phyloP scores from a whole-genome alignment of 2,888 invertebrate genomes.

The Hypercompe scribonia region DNA sequence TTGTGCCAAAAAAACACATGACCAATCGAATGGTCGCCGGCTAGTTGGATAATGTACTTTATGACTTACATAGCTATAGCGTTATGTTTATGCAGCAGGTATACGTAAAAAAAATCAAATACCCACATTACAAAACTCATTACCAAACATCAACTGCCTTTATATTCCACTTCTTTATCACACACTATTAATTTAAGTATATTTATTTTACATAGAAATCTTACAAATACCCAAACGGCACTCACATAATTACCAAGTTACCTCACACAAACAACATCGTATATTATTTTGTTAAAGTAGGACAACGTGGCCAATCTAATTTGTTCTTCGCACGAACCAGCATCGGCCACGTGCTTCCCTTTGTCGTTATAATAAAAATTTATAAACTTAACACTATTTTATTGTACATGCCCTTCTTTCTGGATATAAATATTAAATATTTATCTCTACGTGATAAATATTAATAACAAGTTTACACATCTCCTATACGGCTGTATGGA shows the following conservation, averaged over 20 bases:
- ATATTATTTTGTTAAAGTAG: conserved; percentile 30
- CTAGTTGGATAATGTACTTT: not conserved
- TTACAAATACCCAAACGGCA: conserved; percentile 2
- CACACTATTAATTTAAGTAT: not conserved
- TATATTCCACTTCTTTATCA: too few species aligned
- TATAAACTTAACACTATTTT: conserved; percentile 5
- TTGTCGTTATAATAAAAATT: not conserved
- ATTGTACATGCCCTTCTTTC: not conserved
- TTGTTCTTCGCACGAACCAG: conserved; percentile 33
- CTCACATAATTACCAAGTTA: conserved; percentile 2
- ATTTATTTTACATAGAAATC: not conserved
- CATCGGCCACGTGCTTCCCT: conserved; percentile 26
- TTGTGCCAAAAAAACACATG: not conserved
- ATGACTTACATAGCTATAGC: not conserved
- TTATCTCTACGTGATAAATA: not conserved
- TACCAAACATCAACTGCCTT: too few species aligned
- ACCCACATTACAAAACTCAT: not conserved
- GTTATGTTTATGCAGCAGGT: not conserved
- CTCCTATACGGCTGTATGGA: too few species aligned
- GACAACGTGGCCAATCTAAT: conserved; percentile 37
- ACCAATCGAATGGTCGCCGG: not conserved
- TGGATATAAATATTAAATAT: not conserved
- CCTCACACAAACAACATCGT: conserved; percentile 14
- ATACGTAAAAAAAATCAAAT: too few species aligned
- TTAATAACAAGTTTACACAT: too few species aligned